phyloP scores from a whole-genome alignment of 2,797 vertebrate species.

The Limosa lapponica region DNA sequence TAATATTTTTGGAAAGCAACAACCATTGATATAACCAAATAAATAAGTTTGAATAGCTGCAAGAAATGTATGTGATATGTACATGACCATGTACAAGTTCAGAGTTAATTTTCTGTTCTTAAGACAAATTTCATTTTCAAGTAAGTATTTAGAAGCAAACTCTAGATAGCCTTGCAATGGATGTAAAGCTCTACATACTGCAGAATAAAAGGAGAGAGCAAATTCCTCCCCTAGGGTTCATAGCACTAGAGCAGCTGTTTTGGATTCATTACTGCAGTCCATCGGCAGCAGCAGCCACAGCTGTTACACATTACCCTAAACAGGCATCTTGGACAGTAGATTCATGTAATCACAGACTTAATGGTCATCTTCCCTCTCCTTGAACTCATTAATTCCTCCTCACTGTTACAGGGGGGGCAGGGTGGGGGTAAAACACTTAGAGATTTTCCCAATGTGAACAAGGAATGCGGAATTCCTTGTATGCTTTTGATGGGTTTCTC shows the following conservation, averaged over 20 bases:
- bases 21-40: not conserved
- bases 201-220: not conserved
- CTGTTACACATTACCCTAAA: not conserved
- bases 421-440: not conserved
- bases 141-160: not conserved
- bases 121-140: not conserved
- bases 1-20: not conserved
- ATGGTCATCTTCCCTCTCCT: not conserved
- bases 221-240: not conserved
- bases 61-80: not conserved
- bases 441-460: not conserved
- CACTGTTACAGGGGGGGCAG: rapidly evolving
- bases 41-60: not conserved
- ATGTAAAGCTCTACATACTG: not conserved
- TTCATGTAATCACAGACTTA: not conserved
- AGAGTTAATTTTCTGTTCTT: not conserved
- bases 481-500: not conserved
- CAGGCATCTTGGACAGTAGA: not conserved
- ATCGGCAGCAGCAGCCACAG: not conserved
- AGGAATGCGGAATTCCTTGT: not conserved
- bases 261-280: not conserved
- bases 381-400: not conserved
- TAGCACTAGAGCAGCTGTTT: slow-evolving; percentile 17
- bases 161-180: not conserved
- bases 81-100: not conserved